These are phyloP conservation scores for Eristalis tenax DNA, from an alignment of 2,888 invertebrate genomes.

Conservation along the genomic window DNA sequence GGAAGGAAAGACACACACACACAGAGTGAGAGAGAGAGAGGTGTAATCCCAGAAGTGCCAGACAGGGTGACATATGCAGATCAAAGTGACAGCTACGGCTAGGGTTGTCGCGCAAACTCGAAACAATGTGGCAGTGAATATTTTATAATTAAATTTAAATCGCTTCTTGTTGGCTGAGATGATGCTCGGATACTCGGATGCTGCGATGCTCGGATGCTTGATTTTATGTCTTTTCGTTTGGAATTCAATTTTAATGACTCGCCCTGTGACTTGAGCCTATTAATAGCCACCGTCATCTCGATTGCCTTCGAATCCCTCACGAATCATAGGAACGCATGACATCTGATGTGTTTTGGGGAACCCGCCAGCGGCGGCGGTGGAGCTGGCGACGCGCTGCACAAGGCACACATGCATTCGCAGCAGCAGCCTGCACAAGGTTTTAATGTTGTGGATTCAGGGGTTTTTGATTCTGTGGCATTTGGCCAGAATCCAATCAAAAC, in stretches of 20 bases:
- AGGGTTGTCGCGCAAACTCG: conserved; percentile 1
- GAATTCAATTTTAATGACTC: conserved; percentile 72
- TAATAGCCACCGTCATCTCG: conserved; percentile 31
- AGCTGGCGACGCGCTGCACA: background rate
- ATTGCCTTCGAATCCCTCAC: conserved; percentile 49
- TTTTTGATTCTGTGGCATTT: conserved; percentile 75
- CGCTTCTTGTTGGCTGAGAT: conserved; percentile 55
- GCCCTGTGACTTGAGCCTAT: conserved; percentile 31
- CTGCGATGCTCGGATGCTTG: background rate
- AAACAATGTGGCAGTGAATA: conserved; percentile 65
- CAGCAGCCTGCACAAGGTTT: conserved; percentile 38
- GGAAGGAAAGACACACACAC: no score
- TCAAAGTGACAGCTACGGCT: conserved; percentile 43
- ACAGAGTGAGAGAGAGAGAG: background rate
- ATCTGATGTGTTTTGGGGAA: conserved; percentile 2
- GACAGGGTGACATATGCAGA: conserved; percentile 21
- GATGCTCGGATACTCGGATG: conserved; percentile 14
- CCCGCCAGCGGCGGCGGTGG: no score
- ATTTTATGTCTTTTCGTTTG: conserved; percentile 63
- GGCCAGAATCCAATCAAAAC: conserved; percentile 80
- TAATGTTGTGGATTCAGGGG: conserved; percentile 65
- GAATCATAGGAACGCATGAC: conserved; percentile 46
- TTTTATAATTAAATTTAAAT: conserved; percentile 71
- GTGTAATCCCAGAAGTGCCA: conserved; percentile 26
- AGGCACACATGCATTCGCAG: conserved; percentile 19